Percentiles rank a stretch among this genome's conserved stretches.
phyloP scores from a whole-genome alignment of 2,113 vertebrate genomes.

The Oxyruncus cristatus region DNA sequence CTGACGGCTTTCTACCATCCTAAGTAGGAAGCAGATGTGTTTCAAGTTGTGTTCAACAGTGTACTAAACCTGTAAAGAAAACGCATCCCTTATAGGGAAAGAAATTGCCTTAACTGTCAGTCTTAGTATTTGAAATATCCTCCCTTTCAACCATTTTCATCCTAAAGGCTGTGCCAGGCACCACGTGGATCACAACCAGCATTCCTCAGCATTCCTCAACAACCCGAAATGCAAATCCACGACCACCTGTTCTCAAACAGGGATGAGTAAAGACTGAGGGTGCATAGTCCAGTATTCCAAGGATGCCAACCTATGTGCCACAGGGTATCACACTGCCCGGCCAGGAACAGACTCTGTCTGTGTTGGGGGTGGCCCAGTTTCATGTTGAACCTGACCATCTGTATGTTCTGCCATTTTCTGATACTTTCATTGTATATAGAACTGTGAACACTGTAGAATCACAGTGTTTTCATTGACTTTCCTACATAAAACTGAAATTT shows the following conservation, averaged over 20 bases:
- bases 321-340: not conserved
- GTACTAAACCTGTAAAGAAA: not conserved
- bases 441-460: not conserved
- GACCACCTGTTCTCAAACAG: not conserved
- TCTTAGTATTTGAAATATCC: not conserved
- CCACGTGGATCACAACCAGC: rapidly evolving
- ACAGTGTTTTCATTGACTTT: not conserved
- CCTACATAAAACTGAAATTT: not conserved
- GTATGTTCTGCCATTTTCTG: rapidly evolving
- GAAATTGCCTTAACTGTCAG: not conserved
- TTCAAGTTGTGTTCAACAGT: not conserved
- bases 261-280: not conserved
- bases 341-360: not conserved
- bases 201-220: not conserved
- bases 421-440: not conserved
- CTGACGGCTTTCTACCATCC: conserved; percentile 84
- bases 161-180: not conserved
- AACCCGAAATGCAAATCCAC: not conserved
- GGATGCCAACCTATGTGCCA: rapidly evolving
- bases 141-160: not conserved
- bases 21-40: conserved; percentile 68
- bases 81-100: not conserved
- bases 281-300: not conserved
- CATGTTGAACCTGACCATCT: not conserved
- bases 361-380: not conserved